Evolutionary conservation across 2,797 vertebrate species (phyloP), one percentile per base, ranked within the genome.

Genomic region (Coendou prehensilis): DNA sequence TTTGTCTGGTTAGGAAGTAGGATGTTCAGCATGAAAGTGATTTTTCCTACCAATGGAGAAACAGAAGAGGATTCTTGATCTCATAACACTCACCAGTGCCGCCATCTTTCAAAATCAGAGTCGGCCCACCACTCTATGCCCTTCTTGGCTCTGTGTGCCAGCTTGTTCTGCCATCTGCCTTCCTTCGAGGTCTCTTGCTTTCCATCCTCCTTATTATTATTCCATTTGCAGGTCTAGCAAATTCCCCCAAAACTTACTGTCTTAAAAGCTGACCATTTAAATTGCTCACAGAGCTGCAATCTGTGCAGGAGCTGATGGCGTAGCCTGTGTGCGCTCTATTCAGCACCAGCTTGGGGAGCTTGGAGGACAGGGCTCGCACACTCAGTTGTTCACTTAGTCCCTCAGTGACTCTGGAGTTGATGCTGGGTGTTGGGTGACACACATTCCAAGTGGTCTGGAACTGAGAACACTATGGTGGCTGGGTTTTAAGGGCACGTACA

Each of bases 91-190:
- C 37, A 4, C 23, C 9, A 18, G 47, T 33, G 45, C 50, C 71
- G 6, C 0, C 1, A 23, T 13, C 41, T 81, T 59, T 52, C 57
- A 37, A 0, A 33, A 7, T 50, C 17, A 0, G 10, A 14, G 5
- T 20, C 11, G 87, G 81, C n/a, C 57, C 1, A 28, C 4, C 11
- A 0, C 10, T 9, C 57, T 41, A 64, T 22, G 18, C 10, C n/a
- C 4, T 45, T 1, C 4, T 11, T 10, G 50, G 10, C 22, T 37
- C 45, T 67, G 10, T 63, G 54, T 22, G 4, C 3, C 3, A 1
- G 14, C 13, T 8, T 17, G 7, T n/a, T 50, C 9, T n/a, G n/a
- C 57, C 28, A 13, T 57, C 45, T 50, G 15, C n/a, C 2, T 75
- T 17, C 5, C 41, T 79, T 41, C 9, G 26, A 26, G 17, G 45